Percentiles rank a stretch among this genome's conserved stretches.
These are phyloP conservation scores for Myocastor coypus DNA, from an alignment of 2,113 vertebrate species.

Conservation along the genomic window DNA sequence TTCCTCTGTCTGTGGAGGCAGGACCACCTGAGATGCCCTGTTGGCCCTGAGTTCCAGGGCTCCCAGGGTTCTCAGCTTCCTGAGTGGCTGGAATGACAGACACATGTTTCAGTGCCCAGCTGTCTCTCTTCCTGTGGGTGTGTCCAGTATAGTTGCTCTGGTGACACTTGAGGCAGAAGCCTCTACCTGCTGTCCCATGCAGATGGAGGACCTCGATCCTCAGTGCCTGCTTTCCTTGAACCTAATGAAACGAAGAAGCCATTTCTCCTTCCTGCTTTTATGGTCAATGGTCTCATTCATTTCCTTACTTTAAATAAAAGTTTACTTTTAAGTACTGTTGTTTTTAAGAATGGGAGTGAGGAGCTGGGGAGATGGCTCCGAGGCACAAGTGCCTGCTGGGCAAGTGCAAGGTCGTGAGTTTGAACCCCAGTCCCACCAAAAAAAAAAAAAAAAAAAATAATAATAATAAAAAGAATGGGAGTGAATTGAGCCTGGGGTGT, in stretches of 20 bases:
- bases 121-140: background rate
- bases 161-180: fast-evolving
- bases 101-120: background rate
- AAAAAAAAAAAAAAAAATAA: too few species aligned
- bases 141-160: background rate
- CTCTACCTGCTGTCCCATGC: fast-evolving
- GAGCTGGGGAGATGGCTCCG: too few species aligned
- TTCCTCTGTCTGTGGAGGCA: background rate
- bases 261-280: background rate
- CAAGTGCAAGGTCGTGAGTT: too few species aligned
- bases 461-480: background rate
- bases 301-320: background rate
- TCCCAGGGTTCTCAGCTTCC: background rate
- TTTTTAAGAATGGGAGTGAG: background rate
- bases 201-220: fast-evolving
- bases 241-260: fast-evolving
- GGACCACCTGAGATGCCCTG: background rate
- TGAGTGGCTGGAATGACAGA: background rate
- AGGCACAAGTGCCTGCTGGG: too few species aligned
- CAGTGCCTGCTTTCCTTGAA: background rate
- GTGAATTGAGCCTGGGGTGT: background rate
- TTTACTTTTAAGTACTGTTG: background rate
- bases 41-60: background rate
- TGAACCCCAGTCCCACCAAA: too few species aligned
- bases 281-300: fast-evolving